Percentiles rank a stretch among this genome's conserved stretches.
phyloP scores from a whole-genome alignment of 2,797 vertebrate genomes.

The Hozukius guyotensis region DNA sequence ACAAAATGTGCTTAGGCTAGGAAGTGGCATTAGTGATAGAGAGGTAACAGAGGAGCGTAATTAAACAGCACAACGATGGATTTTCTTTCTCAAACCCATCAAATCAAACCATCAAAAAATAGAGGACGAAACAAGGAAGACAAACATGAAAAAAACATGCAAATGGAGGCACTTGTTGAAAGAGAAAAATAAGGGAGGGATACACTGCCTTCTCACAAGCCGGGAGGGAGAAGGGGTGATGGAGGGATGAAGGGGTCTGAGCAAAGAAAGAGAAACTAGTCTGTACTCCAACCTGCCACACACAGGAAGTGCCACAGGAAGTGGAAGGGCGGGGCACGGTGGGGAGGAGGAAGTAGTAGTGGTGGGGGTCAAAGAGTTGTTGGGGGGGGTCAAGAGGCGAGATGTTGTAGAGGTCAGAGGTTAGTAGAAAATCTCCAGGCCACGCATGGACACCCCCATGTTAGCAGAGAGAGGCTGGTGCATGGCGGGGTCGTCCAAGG shows the following conservation, averaged over 20 bases:
- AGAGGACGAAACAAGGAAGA: constrained; percentile 38
- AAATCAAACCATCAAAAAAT: constrained; percentile 41
- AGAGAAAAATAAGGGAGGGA: constrained; percentile 51
- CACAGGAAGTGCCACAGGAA: constrained; percentile 83
- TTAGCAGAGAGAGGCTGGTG: constrained; percentile 88
- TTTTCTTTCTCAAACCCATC: constrained; percentile 27
- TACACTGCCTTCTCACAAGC: constrained; percentile 84
- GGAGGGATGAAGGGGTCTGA: constrained; percentile 65
- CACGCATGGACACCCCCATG: constrained; percentile 86
- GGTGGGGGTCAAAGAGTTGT: constrained; percentile 73
- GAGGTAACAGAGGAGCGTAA: constrained; percentile 58
- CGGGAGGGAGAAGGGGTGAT: constrained; percentile 57
- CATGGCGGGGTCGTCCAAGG: constrained; percentile 86
- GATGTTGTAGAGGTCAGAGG: constrained; percentile 79
- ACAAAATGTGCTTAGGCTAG: constrained; percentile 43
- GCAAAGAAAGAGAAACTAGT: constrained; percentile 68
- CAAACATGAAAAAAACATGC: constrained; percentile 62
- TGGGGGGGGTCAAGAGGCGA: constrained; percentile 69
- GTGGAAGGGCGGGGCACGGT: constrained; percentile 71
- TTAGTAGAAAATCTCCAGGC: constrained; percentile 91
- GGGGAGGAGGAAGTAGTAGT: constrained; percentile 77
- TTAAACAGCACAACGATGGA: constrained; percentile 30
- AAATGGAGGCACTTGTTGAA: constrained; percentile 58
- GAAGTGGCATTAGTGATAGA: constrained; percentile 61
- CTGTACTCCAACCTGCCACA: constrained; percentile 83